These are phyloP conservation scores for Bemisia tabaci DNA, from an alignment of 1,140 invertebrate species.

Conservation along the genomic window DNA sequence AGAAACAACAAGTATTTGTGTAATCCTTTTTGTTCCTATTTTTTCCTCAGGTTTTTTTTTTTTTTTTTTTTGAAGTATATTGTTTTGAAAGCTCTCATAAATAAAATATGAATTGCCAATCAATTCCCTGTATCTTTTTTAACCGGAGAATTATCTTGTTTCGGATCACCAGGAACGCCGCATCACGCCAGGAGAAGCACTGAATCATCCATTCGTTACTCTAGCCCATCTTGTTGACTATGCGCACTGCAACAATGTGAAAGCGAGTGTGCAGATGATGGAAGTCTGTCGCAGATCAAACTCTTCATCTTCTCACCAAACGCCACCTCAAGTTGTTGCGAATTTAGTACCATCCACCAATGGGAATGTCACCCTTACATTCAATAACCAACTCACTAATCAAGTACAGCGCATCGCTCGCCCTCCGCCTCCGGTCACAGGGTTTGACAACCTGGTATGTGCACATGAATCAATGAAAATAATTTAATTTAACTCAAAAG, in stretches of 20 bases:
- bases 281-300: conserved; percentile 60
- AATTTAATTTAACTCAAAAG: no score
- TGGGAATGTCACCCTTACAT: conserved; percentile 73
- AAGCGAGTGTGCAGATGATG: conserved; percentile 93
- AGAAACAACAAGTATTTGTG: no score
- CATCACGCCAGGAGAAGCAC: conserved; percentile 86
- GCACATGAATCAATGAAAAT: not conserved
- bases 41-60: no score
- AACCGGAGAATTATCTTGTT: no score
- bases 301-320: conserved; percentile 18
- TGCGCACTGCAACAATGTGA: conserved; percentile 90
- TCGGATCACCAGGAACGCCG: conserved; percentile 52
- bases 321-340: conserved; percentile 35
- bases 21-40: no score
- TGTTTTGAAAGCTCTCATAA: no score
- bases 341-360: conserved; percentile 58
- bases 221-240: conserved; percentile 90
- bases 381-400: conserved; percentile 60
- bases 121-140: no score
- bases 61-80: no score
- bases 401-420: conserved; percentile 42
- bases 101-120: no score
- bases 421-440: conserved; percentile 16
- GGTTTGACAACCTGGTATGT: conserved; percentile 45
- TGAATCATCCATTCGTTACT: conserved; percentile 90